Conservation (phyloP, 2,888 invertebrate genomes). For the Poecilus cupreus region DNA sequence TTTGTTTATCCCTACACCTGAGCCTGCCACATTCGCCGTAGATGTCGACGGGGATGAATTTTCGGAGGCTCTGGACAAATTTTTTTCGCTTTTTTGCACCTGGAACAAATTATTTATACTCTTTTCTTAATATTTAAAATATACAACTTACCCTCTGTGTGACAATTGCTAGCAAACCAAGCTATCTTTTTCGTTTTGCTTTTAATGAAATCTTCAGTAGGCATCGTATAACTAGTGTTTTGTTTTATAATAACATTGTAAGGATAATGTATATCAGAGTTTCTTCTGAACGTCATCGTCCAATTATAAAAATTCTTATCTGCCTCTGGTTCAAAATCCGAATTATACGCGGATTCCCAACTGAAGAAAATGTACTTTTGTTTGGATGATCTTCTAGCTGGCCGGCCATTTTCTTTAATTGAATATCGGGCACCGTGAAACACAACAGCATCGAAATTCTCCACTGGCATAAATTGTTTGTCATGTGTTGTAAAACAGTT, state of each 20-base stretch:
- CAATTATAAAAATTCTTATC: conserved; percentile 74
- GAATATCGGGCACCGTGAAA: not conserved
- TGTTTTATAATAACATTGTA: conserved; percentile 65
- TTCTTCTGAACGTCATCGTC: conserved; percentile 77
- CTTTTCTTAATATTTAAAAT: no score
- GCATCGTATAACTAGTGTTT: conserved; percentile 62
- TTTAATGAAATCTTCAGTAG: conserved; percentile 61
- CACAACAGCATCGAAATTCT: conserved; percentile 14
- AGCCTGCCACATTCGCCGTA: conserved; percentile 77
- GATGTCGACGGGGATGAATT: conserved; percentile 78
- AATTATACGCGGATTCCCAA: not conserved
- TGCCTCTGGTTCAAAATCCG: not conserved
- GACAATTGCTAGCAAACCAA: conserved; percentile 73
- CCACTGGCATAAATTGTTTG: not conserved
- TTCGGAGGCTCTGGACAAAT: conserved; percentile 74
- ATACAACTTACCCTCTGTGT: no score
- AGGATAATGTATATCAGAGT: conserved; percentile 70
- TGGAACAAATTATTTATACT: no score
- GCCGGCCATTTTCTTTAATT: not conserved
- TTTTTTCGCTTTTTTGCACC: conserved; percentile 71
- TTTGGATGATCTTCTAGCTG: not conserved
- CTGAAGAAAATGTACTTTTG: conserved; percentile 4
- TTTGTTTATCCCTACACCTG: conserved; percentile 64
- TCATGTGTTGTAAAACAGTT: not conserved
- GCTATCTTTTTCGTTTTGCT: conserved; percentile 74